These are phyloP conservation scores for Nesogale talazaci DNA, from an alignment of 2,113 vertebrate genomes.

Conservation along the genomic window DNA sequence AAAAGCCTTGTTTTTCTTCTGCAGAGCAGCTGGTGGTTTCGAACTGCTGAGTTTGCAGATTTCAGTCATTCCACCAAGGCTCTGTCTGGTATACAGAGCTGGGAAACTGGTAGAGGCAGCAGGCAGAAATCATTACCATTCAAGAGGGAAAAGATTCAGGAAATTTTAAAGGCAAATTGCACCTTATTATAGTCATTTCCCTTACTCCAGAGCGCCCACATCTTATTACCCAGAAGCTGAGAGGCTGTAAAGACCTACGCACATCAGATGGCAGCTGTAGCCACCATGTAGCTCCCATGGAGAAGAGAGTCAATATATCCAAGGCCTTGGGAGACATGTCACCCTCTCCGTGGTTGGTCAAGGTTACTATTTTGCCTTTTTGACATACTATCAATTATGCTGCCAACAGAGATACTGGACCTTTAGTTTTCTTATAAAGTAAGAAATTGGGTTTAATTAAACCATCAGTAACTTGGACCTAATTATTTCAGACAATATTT, in stretches of 20 bases:
- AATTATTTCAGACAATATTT: constrained; percentile 98
- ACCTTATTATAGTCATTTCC: neutral
- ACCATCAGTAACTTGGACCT: constrained; percentile 95
- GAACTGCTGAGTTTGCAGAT: too few species aligned
- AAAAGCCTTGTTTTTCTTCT: too few species aligned
- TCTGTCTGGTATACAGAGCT: neutral
- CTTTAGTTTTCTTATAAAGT: constrained; percentile 91
- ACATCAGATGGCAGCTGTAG: neutral
- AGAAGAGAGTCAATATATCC: constrained; percentile 1
- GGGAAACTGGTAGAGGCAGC: neutral
- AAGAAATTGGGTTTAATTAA: constrained; percentile 95
- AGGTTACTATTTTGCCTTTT: constrained; percentile 93
- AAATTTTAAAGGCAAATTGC: neutral
- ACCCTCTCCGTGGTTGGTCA: constrained; percentile 83
- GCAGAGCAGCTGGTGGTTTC: too few species aligned
- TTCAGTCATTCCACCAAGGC: too few species aligned
- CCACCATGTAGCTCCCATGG: neutral
- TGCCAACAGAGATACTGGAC: constrained; percentile 90
- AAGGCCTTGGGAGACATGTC: constrained; percentile 43
- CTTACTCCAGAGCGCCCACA: neutral
- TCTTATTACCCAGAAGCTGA: constrained; percentile 26
- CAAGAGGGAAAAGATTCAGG: neutral
- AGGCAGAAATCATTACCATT: neutral
- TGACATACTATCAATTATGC: constrained; percentile 93
- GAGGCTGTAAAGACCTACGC: neutral